Evolutionary conservation across 2,888 invertebrate species (phyloP).

Genomic region (Andrena bucephala): DNA sequence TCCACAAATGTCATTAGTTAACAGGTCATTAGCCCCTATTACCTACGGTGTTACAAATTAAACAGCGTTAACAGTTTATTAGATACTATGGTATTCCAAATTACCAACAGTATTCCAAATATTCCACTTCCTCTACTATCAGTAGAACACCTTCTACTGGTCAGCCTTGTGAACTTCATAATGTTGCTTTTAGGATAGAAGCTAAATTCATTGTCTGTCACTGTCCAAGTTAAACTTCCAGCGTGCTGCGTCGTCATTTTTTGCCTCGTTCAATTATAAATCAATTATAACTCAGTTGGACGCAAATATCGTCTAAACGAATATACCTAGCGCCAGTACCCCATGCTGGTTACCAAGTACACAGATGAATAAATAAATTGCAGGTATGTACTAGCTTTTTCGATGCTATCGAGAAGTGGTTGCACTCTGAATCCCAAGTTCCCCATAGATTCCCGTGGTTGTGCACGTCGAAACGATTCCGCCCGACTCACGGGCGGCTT

Average conservation of each 20-base stretch:
- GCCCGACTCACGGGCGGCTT: not conserved
- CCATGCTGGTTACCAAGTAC: not conserved
- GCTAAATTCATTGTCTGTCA: no score
- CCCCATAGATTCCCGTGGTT: constrained; percentile 21
- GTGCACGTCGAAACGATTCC: constrained; percentile 30
- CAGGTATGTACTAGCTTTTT: not conserved
- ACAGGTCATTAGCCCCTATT: no score
- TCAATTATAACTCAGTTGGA: not conserved
- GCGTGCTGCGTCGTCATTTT: not conserved
- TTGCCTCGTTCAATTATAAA: not conserved
- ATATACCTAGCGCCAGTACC: not conserved
- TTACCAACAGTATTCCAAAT: no score
- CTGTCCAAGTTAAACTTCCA: not conserved
- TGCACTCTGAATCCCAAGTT: constrained; percentile 21
- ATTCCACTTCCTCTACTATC: no score
- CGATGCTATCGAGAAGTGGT: not conserved
- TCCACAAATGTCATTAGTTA: no score
- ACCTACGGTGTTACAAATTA: no score
- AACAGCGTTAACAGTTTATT: no score
- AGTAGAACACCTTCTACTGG: no score
- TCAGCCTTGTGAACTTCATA: no score
- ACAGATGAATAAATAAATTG: constrained; percentile 1
- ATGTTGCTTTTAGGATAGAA: no score
- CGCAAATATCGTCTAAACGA: not conserved
- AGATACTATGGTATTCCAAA: no score